Evolutionary conservation across 2,888 invertebrate genomes (phyloP).

Genomic region (Tholera decimalis): DNA sequence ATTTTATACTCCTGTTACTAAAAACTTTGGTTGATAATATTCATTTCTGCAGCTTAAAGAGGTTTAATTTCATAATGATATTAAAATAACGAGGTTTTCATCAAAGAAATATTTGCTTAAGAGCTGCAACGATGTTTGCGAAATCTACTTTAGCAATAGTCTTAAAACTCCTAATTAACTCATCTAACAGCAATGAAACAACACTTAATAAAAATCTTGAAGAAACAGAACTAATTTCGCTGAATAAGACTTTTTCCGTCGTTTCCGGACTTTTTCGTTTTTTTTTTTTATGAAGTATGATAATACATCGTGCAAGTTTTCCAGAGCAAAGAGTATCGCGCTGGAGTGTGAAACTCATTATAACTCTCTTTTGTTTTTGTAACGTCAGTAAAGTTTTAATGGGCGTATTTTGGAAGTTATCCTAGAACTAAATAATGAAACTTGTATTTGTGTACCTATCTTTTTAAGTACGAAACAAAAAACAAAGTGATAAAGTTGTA

Average conservation of each 20-base stretch:
- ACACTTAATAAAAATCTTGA: slow-evolving; percentile 38
- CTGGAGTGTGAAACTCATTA: slow-evolving; percentile 68
- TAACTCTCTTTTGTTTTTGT: slow-evolving; percentile 69
- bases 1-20: not conserved
- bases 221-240: slow-evolving; percentile 27
- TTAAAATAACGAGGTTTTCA: slow-evolving; percentile 29
- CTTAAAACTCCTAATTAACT: slow-evolving; percentile 41
- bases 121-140: slow-evolving; percentile 22
- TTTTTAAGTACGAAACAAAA: slow-evolving; percentile 27
- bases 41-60: not conserved
- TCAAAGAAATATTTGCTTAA: slow-evolving; percentile 30
- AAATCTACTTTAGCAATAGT: slow-evolving; percentile 16
- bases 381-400: slow-evolving; percentile 70
- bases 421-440: slow-evolving; percentile 57
- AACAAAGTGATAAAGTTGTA: slow-evolving; percentile 37
- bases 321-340: slow-evolving; percentile 60
- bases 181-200: slow-evolving; percentile 16
- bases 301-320: slow-evolving; percentile 61
- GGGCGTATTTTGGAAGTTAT: slow-evolving; percentile 62
- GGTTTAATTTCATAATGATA: too few relatives aligned
- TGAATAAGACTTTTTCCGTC: slow-evolving; percentile 32
- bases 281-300: slow-evolving; percentile 46
- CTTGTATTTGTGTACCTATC: slow-evolving; percentile 34
- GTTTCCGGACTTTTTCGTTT: slow-evolving; percentile 24
- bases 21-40: not conserved